Conservation (phyloP, 2,113 vertebrate genomes). For the Vombatus ursinus region DNA sequence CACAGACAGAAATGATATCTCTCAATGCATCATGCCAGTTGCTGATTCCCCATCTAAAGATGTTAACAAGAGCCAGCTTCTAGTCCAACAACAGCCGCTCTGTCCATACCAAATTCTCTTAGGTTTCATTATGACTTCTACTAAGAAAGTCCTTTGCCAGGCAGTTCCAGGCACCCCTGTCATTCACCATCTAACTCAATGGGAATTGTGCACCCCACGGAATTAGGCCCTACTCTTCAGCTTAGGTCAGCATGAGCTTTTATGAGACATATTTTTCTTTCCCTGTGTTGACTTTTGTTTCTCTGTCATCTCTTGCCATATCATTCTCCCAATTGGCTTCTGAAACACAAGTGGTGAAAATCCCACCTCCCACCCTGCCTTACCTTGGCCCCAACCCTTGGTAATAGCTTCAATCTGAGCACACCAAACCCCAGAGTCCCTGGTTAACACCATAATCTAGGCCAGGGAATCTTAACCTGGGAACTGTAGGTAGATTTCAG, state of each 20-base stretch:
- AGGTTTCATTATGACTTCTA: conserved; percentile 32
- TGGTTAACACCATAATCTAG: neutral
- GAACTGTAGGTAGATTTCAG: neutral
- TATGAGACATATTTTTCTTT: neutral
- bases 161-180: conserved; percentile 72
- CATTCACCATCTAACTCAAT: conserved; percentile 81
- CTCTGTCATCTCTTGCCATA: neutral
- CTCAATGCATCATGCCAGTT: conserved; percentile 60
- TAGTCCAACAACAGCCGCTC: conserved; percentile 51
- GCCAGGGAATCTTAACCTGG: neutral
- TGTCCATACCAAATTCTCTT: neutral
- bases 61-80: conserved; percentile 10
- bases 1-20: neutral
- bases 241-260: no score
- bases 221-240: conserved; percentile 27
- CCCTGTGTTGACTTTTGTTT: neutral
- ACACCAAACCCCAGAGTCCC: neutral
- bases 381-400: neutral
- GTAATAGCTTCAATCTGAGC: neutral
- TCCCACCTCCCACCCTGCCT: neutral
- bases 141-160: conserved; percentile 54
- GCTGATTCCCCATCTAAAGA: conserved; percentile 43
- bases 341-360: neutral
- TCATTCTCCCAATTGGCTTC: neutral
- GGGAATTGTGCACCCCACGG: conserved; percentile 78